A percentile compares a stretch with the other conserved stretches of the same genome.
phyloP scores from a whole-genome alignment of 2,113 vertebrate species.

The Oreotrochilus melanogaster region DNA sequence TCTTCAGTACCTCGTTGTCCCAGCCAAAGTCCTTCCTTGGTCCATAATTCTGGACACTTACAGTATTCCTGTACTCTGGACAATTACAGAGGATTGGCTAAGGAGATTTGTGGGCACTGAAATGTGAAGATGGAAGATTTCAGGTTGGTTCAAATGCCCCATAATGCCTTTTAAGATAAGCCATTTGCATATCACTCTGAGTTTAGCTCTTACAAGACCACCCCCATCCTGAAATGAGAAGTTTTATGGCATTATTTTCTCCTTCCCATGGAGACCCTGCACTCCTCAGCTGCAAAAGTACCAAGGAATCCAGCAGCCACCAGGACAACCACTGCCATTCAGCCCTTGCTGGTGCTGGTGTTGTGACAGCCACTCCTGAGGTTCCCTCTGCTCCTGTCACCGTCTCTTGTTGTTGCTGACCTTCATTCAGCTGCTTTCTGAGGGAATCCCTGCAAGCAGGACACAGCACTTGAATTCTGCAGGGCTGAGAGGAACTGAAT shows the following conservation, averaged over 20 bases:
- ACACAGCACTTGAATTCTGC: not conserved
- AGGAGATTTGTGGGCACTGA: not conserved
- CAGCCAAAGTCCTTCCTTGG: not conserved
- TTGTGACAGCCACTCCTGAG: not conserved
- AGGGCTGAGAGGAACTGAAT: not conserved
- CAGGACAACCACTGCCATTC: not conserved
- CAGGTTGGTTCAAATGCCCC: not conserved
- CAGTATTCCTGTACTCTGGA: not conserved
- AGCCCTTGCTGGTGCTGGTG: not conserved
- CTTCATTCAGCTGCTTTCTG: not conserved
- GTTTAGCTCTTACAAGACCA: not conserved
- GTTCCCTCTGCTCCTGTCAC: not conserved
- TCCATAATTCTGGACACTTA: not conserved
- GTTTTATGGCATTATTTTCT: not conserved
- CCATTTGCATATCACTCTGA: not conserved
- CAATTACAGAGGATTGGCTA: no score
- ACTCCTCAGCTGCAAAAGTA: not conserved
- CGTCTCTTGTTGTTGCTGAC: not conserved
- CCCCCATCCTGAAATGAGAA: not conserved
- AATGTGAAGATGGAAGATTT: not conserved
- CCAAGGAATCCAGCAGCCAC: not conserved
- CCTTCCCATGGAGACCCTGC: not conserved
- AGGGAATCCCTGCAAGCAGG: accelerated
- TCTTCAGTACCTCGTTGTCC: not conserved
- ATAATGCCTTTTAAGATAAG: not conserved